Evolutionary conservation across 1,140 invertebrate genomes (phyloP).

Genomic region (Oryctes rhinoceros): DNA sequence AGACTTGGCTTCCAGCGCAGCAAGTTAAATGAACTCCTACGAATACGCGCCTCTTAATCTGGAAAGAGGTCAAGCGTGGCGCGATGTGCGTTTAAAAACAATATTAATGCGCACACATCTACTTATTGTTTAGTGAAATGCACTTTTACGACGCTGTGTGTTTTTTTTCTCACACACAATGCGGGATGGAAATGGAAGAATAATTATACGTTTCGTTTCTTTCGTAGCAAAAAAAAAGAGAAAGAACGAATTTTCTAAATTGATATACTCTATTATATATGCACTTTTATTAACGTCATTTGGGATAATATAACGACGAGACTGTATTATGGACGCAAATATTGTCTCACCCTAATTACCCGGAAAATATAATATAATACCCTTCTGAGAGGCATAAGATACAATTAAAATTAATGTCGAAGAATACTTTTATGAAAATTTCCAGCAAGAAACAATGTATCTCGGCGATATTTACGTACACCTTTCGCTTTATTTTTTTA

Average conservation of each 20-base stretch:
- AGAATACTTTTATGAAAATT: too few species aligned
- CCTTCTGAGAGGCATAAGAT: too few species aligned
- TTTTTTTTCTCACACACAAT: slow-evolving; percentile 22
- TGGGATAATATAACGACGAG: too few species aligned
- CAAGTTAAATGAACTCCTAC: slow-evolving; percentile 21
- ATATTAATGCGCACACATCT: slow-evolving; percentile 6
- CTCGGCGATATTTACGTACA: too few species aligned
- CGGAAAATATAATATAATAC: too few species aligned
- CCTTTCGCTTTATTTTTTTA: too few species aligned
- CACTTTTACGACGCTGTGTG: neutral
- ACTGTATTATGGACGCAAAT: too few species aligned
- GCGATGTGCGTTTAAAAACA: slow-evolving; percentile 16
- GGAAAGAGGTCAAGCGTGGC: slow-evolving; percentile 8
- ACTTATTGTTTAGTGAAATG: slow-evolving; percentile 1
- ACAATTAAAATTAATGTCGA: too few species aligned
- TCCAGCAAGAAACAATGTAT: too few species aligned
- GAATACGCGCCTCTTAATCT: slow-evolving; percentile 4
- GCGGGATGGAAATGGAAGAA: slow-evolving; percentile 10
- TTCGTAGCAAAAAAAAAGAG: neutral
- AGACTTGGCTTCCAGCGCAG: slow-evolving; percentile 2
- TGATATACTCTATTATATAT: neutral
- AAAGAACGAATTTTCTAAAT: neutral
- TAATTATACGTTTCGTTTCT: neutral
- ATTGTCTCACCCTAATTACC: too few species aligned
- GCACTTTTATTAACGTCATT: too few species aligned